Evolutionary conservation across 2,797 vertebrate genomes (phyloP).

Genomic region (Cynodonichthys magdalenae): DNA sequence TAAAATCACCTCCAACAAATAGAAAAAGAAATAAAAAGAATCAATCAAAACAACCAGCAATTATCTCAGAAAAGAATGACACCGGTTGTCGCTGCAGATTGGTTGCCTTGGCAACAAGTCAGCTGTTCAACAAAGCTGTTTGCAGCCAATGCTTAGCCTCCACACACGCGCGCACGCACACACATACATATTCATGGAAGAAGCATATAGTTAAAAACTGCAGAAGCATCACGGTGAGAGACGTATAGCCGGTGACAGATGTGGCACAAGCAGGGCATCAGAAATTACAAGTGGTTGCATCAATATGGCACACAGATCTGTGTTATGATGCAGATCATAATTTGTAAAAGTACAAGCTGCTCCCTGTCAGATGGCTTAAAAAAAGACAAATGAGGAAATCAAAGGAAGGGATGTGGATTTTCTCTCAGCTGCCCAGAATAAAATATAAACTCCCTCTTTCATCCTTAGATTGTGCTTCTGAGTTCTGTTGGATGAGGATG

Average conservation of each 20-base stretch:
- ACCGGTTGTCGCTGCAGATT: slow-evolving; percentile 31
- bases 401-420: slow-evolving; percentile 19
- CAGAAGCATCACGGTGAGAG: slow-evolving; percentile 30
- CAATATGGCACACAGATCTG: slow-evolving; percentile 39
- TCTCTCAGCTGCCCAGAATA: slow-evolving; percentile 11
- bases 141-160: slow-evolving; percentile 18
- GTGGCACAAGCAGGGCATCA: slow-evolving; percentile 35
- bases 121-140: slow-evolving; percentile 51
- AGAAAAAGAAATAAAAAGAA: slow-evolving; percentile 33
- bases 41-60: slow-evolving; percentile 53
- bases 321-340: slow-evolving; percentile 48
- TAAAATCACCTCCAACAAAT: slow-evolving; percentile 19
- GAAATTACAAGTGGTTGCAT: slow-evolving; percentile 59
- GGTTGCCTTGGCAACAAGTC: slow-evolving; percentile 67
- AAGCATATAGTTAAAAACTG: slow-evolving; percentile 30
- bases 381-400: slow-evolving; percentile 27
- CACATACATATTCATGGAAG: slow-evolving; percentile 18
- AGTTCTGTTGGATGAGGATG: slow-evolving; percentile 12
- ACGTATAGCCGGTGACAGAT: slow-evolving; percentile 52
- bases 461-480: slow-evolving; percentile 5
- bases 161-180: neutral
- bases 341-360: slow-evolving; percentile 56
- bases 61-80: slow-evolving; percentile 32
- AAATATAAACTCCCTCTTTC: slow-evolving; percentile 20
- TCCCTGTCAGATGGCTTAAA: slow-evolving; percentile 50